phyloP scores from a whole-genome alignment of 2,113 vertebrate genomes.

The Trichomycterus rosablanca region DNA sequence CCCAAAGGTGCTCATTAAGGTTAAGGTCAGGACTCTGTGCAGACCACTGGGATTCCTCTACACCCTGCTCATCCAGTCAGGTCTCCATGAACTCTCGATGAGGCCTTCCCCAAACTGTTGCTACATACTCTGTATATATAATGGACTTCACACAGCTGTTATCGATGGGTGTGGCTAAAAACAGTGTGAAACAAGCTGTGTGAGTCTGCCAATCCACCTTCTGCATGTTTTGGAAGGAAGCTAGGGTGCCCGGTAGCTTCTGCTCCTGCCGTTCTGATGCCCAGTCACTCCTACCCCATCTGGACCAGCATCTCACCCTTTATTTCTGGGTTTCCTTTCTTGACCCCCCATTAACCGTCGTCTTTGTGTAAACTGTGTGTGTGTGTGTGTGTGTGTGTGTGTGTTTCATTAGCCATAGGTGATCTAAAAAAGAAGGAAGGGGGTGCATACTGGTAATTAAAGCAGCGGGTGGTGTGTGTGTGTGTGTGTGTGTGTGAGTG shows the following conservation, averaged over 20 bases:
- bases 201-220: too few relatives aligned
- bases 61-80: too few relatives aligned
- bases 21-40: too few relatives aligned
- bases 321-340: conserved; percentile 49
- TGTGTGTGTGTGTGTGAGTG: conserved; percentile 27
- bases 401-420: conserved; percentile 57
- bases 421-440: conserved; percentile 64
- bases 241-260: not conserved
- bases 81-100: not conserved
- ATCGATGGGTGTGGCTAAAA: too few relatives aligned
- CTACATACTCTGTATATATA: too few relatives aligned
- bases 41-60: too few relatives aligned
- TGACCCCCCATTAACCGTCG: conserved; percentile 25
- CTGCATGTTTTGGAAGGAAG: too few relatives aligned
- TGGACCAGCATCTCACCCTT: conserved; percentile 10
- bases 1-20: too few relatives aligned
- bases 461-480: conserved; percentile 60
- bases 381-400: conserved; percentile 46
- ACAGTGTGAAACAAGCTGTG: too few relatives aligned
- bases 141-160: too few relatives aligned
- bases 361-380: conserved; percentile 57
- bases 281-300: conserved; percentile 41
- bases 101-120: too few relatives aligned
- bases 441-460: conserved; percentile 75
- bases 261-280: not conserved